Conservation (phyloP, 2,113 vertebrate genomes). For the Ibidorhyncha struthersii region DNA sequence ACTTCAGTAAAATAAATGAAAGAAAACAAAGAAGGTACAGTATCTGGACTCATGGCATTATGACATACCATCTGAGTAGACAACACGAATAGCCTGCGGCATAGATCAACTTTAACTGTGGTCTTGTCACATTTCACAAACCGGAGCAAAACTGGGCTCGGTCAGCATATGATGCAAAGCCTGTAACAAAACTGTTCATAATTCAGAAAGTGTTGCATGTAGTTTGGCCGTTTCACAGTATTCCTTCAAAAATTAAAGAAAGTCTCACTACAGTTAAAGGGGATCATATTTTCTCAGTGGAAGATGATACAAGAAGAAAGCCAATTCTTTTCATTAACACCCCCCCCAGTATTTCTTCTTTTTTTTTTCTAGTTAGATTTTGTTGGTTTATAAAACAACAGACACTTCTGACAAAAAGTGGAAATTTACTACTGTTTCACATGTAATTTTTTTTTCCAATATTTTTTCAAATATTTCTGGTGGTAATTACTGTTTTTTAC, state of each 20-base stretch:
- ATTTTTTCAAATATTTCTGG: neutral
- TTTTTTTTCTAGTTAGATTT: neutral
- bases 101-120: conserved; percentile 42
- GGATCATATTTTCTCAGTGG: neutral
- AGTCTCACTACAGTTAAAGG: neutral
- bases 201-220: neutral
- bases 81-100: neutral
- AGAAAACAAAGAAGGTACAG: neutral
- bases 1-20: conserved; percentile 46
- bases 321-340: neutral
- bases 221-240: neutral
- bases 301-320: neutral
- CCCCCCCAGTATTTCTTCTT: neutral
- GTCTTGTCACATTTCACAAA: conserved; percentile 53
- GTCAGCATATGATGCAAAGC: neutral
- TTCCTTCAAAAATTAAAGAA: neutral
- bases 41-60: neutral
- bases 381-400: neutral
- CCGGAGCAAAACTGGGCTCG: neutral
- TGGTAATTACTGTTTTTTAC: neutral
- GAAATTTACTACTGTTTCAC: neutral
- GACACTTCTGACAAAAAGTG: neutral
- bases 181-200: neutral
- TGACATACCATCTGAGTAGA: conserved; percentile 10
- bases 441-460: neutral